Evolutionary conservation across 2,888 invertebrate species (phyloP).

Genomic region (Heliconius erato): DNA sequence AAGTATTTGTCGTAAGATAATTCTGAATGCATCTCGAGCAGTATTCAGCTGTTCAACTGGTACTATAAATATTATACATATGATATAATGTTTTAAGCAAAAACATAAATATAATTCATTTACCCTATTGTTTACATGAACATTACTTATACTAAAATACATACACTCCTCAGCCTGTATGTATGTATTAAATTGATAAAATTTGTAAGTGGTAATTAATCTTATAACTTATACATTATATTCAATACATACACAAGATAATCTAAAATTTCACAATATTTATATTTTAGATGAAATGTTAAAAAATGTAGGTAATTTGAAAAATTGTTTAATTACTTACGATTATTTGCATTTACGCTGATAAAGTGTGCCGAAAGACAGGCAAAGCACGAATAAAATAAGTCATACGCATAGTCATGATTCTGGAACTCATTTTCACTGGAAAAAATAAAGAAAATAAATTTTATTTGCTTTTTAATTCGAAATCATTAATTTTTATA

Average conservation of each 20-base stretch:
- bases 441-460: slow-evolving; percentile 48
- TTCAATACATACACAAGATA: background rate
- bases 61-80: slow-evolving; percentile 72
- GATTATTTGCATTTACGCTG: slow-evolving; percentile 88
- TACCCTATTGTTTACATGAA: background rate
- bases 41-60: slow-evolving; percentile 90
- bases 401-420: slow-evolving; percentile 93
- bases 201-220: too few relatives aligned
- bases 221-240: too few relatives aligned
- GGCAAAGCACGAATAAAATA: slow-evolving; percentile 95
- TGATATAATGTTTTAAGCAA: background rate
- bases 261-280: background rate
- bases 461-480: too few relatives aligned
- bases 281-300: background rate
- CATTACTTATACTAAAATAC: too few relatives aligned
- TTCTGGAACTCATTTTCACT: slow-evolving; percentile 95
- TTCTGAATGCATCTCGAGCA: slow-evolving; percentile 83
- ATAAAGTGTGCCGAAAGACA: slow-evolving; percentile 95
- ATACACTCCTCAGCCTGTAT: too few relatives aligned
- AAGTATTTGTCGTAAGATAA: slow-evolving; percentile 79
- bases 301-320: slow-evolving; percentile 8
- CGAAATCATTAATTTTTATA: too few relatives aligned
- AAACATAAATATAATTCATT: too few relatives aligned
- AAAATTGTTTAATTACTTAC: slow-evolving; percentile 85
- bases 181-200: too few relatives aligned